phyloP scores from a whole-genome alignment of 1,140 invertebrate species.

The Brachionus asplanchnoidis region DNA sequence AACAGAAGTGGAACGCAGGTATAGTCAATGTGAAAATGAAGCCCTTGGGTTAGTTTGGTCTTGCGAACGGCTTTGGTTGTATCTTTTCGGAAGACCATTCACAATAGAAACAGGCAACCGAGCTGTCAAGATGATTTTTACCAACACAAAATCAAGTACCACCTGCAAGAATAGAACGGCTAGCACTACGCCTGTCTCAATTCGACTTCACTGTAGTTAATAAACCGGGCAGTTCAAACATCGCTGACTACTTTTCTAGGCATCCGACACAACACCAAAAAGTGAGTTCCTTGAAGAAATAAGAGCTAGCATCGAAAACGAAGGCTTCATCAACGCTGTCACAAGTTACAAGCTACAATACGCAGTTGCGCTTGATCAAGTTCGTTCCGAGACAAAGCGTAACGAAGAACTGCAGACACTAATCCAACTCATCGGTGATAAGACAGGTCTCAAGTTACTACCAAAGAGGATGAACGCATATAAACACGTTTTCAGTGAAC shows the following conservation, averaged over 20 bases:
- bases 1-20: conserved; percentile 46
- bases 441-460: not conserved
- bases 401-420: not conserved
- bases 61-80: not conserved
- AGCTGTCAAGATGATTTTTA: not conserved
- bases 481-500: not conserved
- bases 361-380: not conserved
- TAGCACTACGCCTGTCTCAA: not conserved
- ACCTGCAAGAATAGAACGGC: not conserved
- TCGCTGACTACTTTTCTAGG: not conserved
- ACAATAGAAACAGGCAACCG: not conserved
- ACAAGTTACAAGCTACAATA: not conserved
- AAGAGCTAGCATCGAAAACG: not conserved
- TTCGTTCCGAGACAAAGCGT: not conserved
- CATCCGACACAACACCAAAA: not conserved
- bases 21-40: conserved; percentile 49
- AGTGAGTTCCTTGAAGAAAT: not conserved
- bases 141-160: not conserved
- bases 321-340: not conserved
- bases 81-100: conserved; percentile 17
- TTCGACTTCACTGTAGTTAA: not conserved
- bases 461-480: not conserved
- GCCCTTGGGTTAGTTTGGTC: conserved; percentile 22
- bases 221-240: not conserved
- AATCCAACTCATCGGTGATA: not conserved